Conservation (phyloP, 2,113 vertebrate species). For the Oxygymnocypris stewartii region DNA sequence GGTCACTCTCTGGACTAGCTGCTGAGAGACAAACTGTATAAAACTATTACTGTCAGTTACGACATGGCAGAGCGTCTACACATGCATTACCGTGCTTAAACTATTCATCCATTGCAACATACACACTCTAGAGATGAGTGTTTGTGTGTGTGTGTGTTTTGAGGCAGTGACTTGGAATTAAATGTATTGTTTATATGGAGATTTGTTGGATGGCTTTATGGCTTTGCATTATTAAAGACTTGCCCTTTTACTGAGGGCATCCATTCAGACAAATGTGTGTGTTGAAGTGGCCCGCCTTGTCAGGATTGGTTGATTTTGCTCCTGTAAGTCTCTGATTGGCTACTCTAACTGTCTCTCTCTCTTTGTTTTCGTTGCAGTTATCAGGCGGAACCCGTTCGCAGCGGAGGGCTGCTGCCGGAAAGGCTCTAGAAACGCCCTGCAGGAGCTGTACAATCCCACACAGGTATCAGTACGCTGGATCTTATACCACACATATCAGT, state of each 20-base stretch:
- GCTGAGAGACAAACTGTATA: slow-evolving; percentile 45
- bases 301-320: not conserved
- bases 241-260: slow-evolving; percentile 42
- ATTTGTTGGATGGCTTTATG: slow-evolving; percentile 15
- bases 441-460: slow-evolving; percentile 94
- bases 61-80: not conserved
- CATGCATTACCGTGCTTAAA: slow-evolving; percentile 20
- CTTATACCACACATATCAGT: not conserved
- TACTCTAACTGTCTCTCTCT: slow-evolving; percentile 30
- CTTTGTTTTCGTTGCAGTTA: slow-evolving; percentile 80
- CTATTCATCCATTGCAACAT: slow-evolving; percentile 38
- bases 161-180: slow-evolving; percentile 29
- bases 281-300: not conserved
- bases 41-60: slow-evolving; percentile 43
- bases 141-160: not conserved
- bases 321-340: slow-evolving; percentile 13
- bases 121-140: slow-evolving; percentile 1
- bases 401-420: slow-evolving; percentile 92
- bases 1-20: slow-evolving; percentile 47
- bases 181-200: slow-evolving; percentile 49
- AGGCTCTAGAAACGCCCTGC: slow-evolving; percentile 89
- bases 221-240: slow-evolving; percentile 56
- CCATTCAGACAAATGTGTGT: slow-evolving; percentile 46
- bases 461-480: slow-evolving; percentile 77
- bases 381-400: slow-evolving; percentile 90